Conservation (phyloP, 2,113 vertebrate genomes). For the Calidris pygmaea region DNA sequence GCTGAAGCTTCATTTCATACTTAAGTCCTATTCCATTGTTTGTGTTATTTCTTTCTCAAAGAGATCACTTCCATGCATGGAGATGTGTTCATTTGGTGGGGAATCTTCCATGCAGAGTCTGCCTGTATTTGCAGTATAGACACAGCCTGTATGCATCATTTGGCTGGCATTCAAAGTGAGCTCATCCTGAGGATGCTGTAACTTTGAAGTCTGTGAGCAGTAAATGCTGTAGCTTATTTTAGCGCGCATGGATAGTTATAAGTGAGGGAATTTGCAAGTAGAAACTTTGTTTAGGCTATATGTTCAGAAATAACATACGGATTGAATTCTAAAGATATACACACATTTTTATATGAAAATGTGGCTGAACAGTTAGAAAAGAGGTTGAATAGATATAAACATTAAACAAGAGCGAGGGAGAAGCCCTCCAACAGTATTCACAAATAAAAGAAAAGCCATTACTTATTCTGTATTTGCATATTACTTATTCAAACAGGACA, state of each 20-base stretch:
- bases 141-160: not conserved
- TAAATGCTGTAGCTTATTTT: not conserved
- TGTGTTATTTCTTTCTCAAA: not conserved
- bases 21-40: not conserved
- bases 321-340: not conserved
- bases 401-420: not conserved
- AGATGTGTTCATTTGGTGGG: not conserved
- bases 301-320: not conserved
- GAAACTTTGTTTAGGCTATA: not conserved
- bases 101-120: not conserved
- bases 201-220: not conserved
- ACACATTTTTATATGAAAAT: not conserved
- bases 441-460: not conserved
- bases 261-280: not conserved
- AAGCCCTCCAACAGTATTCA: not conserved
- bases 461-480: not conserved
- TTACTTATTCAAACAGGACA: not conserved
- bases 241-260: not conserved
- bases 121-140: not conserved
- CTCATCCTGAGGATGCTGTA: not conserved
- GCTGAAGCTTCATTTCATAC: not conserved
- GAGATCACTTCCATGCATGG: not conserved
- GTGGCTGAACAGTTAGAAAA: not conserved
- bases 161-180: not conserved
- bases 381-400: not conserved